These are phyloP conservation scores for Odontothrips loti DNA, from an alignment of 2,888 invertebrate genomes.

Conservation along the genomic window DNA sequence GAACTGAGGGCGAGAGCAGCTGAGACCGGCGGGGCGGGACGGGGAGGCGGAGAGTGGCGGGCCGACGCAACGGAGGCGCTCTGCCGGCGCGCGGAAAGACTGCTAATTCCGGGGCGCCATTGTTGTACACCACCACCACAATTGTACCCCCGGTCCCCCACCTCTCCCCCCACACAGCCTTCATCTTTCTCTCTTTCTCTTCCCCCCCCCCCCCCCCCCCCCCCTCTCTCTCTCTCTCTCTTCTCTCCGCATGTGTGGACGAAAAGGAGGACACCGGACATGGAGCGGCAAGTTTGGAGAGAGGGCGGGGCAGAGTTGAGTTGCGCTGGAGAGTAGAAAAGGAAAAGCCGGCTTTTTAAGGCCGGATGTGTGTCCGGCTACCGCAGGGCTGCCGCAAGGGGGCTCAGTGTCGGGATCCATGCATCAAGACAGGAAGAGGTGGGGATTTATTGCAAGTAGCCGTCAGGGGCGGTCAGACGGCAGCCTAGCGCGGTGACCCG, in stretches of 20 bases:
- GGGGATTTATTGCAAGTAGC: too few species aligned
- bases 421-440: too few species aligned
- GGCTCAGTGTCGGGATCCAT: too few species aligned
- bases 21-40: conserved; percentile 1
- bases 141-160: not conserved
- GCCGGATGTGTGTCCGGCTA: too few species aligned
- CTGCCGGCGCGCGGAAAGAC: not conserved
- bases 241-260: not conserved
- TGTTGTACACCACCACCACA: not conserved
- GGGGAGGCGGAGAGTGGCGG: not conserved
- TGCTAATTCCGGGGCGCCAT: conserved; percentile 6
- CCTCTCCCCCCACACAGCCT: not conserved
- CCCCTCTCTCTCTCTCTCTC: not conserved
- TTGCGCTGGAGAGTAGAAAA: too few species aligned
- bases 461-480: too few species aligned
- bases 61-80: not conserved
- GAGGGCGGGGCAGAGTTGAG: too few species aligned
- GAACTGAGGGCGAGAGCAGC: too few species aligned
- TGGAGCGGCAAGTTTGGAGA: too few species aligned
- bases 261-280: too few species aligned
- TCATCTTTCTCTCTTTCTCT: not conserved
- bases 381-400: too few species aligned
- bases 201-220: not conserved
- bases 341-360: too few species aligned
- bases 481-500: not conserved